Base-by-base conservation (phyloP, 37 sponge, comb jelly and placozoan genomes). In the Ephydatia muelleri region DNA sequence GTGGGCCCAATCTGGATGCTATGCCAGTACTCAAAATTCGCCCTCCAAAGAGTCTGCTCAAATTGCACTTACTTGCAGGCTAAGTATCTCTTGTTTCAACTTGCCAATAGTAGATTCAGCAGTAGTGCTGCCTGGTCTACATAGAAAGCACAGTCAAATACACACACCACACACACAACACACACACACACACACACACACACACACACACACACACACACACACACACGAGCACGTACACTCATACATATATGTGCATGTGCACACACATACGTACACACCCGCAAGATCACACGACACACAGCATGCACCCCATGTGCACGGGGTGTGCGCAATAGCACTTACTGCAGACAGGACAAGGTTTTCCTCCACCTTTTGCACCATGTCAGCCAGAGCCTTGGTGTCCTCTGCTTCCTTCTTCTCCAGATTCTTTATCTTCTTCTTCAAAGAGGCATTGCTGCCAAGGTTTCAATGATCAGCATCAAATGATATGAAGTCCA, bases 361-460 rank as follows among this genome's bases (percentile, higher is more conserved):
- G 70, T 94, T 94, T 5, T 79, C 76, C 80, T 94, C 95, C 67
- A 91, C 95, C 57, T 88, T 91, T 57, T 85, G 87, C 13, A 91
- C 92, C 81, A 94, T 92, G 66, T 91, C 86, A 25, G 88, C 95
- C 47, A 94, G 78, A 5, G 92, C 92, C 36, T 85, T 82, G 21
- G 90, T 85, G 35, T 94, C 95, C 72, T 91, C 88, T 31, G 82
- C 80, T 77, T 94, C 95, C 79, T 94, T 94, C 87, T 84, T 85
- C 83, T 89, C 72, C 84, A 94, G 57, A 23, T 75, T 65, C 78
- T 83, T 79, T 43, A 94, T 28, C 65, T 86, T 43, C 36, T 86
- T 48, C 72, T 79, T 85, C 47, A 94, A 65, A 11, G 74, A 49
- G 0, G 22, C 26, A 39, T 73, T 89, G 70, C 95, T 94, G 31